Percentiles rank a stretch among this genome's conserved stretches.
Evolutionary conservation across 2,797 vertebrate genomes (phyloP).

Genomic region (Typhlichthys eigenmanni): DNA sequence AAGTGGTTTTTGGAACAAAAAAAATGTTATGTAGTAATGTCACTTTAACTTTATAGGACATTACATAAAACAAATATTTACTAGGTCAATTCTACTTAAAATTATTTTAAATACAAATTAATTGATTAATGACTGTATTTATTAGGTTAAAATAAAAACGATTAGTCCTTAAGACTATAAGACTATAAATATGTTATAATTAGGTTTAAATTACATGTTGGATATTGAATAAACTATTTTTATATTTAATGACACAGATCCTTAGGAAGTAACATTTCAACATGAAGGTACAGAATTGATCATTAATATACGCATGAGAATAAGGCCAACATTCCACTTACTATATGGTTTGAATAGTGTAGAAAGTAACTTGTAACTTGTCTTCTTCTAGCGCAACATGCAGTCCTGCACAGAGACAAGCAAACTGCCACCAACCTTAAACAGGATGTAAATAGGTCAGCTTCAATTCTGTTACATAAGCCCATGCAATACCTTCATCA

Average conservation of each 20-base stretch:
- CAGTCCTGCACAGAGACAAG: background rate
- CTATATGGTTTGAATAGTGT: conserved; percentile 10
- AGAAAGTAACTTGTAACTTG: background rate
- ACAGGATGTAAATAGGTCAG: conserved; percentile 29
- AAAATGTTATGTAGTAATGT: too few relatives aligned
- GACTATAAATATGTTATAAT: too few relatives aligned
- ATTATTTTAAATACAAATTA: too few relatives aligned
- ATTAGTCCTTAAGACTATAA: too few relatives aligned
- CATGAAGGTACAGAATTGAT: background rate
- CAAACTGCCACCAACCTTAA: conserved; percentile 17
- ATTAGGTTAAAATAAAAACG: too few relatives aligned
- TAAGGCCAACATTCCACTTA: conserved; percentile 20
- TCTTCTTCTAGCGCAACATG: background rate
- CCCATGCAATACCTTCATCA: background rate
- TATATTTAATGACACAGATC: background rate
- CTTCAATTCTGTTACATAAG: conserved; percentile 4
- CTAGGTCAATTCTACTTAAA: too few relatives aligned
- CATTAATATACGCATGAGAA: background rate
- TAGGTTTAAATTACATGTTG: too few relatives aligned
- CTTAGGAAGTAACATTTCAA: background rate
- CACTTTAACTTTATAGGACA: too few relatives aligned
- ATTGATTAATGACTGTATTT: background rate
- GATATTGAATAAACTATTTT: too few relatives aligned
- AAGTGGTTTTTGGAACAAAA: too few relatives aligned
- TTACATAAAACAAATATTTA: too few relatives aligned